Evolutionary conservation across 2,113 vertebrate genomes (phyloP), one percentile per base, ranked within the genome.

Genomic region (Colinus virginianus): DNA sequence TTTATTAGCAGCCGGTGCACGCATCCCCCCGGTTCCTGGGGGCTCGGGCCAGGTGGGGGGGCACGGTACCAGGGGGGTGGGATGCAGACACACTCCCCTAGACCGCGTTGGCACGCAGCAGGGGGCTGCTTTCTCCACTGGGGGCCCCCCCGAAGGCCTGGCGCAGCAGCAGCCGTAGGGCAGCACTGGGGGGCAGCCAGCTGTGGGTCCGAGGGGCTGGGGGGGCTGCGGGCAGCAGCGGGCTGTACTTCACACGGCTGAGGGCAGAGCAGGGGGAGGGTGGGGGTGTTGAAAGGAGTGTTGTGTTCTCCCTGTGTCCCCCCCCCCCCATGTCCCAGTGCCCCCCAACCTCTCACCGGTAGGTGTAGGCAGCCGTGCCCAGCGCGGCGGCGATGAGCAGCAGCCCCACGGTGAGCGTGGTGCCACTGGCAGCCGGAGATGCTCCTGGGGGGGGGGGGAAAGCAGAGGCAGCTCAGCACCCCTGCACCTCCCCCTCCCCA

Each of bases 41-140:
- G 59, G 75, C 76, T 76, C 56, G 13, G 56, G 42, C 56, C 72
- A 46, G 72, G 56, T 16, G 11, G 13, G 56, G 43, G 43, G 45
- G n/a, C 5, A 17, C 8, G 13, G 58, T 13, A 18, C 6, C 3
- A 71, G 56, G 28, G 79, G 87, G 38, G 15, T 64, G 36, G 40
- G 22, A 55, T 55, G 53, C 53, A 30, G 14, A 55, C 71, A 14
- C 25, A 68, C 51, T 66, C 49, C 16, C 42, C 97, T 94, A 99
- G 90, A 98, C 98, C 74, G 98, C 96, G 55, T 98, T 97, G 55
- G 98, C 97, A 40, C 97, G 98, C 84, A 99, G 98, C 74, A 99
- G 97, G 2, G 99, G 99, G 17, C 98, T 98, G 82, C 96, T 99
- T 83, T 99, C 99, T 14, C 98, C 98, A 22, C 87, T 84, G 28